phyloP scores from a whole-genome alignment of 2,888 invertebrate genomes.

The Phalera bucephala region DNA sequence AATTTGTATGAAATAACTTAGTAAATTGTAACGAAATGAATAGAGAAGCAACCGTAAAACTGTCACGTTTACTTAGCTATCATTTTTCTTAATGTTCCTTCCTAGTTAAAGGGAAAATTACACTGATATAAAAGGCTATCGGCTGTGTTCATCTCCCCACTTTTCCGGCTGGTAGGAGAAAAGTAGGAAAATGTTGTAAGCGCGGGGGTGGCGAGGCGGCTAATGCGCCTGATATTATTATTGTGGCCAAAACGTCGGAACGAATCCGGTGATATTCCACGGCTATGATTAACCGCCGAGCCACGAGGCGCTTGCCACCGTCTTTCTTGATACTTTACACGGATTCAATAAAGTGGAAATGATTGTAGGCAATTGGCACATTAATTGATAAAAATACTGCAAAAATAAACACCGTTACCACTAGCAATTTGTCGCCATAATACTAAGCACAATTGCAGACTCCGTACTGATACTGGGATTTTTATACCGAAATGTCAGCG shows the following conservation, averaged over 20 bases:
- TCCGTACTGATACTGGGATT: too few relatives aligned
- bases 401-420: too few relatives aligned
- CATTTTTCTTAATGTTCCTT: slow-evolving; percentile 33
- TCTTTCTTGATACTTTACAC: neutral
- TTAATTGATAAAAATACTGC: too few relatives aligned
- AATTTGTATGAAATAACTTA: too few relatives aligned
- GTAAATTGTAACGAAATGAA: too few relatives aligned
- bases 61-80: slow-evolving; percentile 12
- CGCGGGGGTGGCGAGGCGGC: slow-evolving; percentile 56
- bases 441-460: too few relatives aligned
- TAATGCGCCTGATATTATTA: slow-evolving; percentile 65
- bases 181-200: slow-evolving; percentile 42
- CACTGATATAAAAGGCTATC: slow-evolving; percentile 58
- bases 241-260: slow-evolving; percentile 60
- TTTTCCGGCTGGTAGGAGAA: slow-evolving; percentile 52
- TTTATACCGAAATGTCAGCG: too few relatives aligned
- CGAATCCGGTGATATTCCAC: slow-evolving; percentile 47
- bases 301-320: slow-evolving; percentile 5
- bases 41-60: too few relatives aligned
- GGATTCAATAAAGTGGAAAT: neutral
- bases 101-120: slow-evolving; percentile 52
- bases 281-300: slow-evolving; percentile 38
- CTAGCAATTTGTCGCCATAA: too few relatives aligned
- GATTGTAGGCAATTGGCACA: too few relatives aligned
- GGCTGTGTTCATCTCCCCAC: slow-evolving; percentile 50